These are phyloP conservation scores for Lepeophtheirus nordmannii DNA, from an alignment of 2,888 invertebrate genomes.

Conservation along the genomic window DNA sequence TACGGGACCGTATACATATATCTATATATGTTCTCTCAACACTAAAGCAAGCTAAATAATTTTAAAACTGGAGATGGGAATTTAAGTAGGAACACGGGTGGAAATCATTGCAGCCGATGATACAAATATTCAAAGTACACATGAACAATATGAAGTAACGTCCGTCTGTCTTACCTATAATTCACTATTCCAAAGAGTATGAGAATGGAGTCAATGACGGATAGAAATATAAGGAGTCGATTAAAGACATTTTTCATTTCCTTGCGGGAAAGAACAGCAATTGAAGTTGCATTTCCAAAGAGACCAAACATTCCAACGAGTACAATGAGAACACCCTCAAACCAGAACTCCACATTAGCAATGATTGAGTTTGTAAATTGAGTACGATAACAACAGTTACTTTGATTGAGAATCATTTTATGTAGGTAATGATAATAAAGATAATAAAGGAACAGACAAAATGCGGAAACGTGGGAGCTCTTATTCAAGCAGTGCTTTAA, in stretches of 20 bases:
- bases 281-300: constrained; percentile 9
- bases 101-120: no score
- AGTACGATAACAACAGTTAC: neutral
- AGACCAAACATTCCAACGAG: constrained; percentile 6
- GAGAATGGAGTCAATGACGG: constrained; percentile 5
- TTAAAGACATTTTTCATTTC: constrained; percentile 16
- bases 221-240: constrained; percentile 10
- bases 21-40: no score
- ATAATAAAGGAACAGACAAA: no score
- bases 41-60: no score
- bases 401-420: neutral
- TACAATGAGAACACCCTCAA: constrained; percentile 17
- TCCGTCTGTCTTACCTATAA: constrained; percentile 7
- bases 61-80: no score
- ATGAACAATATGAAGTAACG: no score
- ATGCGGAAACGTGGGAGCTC: no score
- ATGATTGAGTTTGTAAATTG: neutral
- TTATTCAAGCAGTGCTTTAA: no score
- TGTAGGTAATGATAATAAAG: no score
- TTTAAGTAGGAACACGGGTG: no score
- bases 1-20: no score
- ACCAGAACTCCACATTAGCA: neutral
- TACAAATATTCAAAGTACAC: no score
- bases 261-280: neutral
- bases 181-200: constrained; percentile 4